Percentiles rank a stretch among this genome's conserved stretches.
phyloP scores from a whole-genome alignment of 2,888 invertebrate species.

The Cephus runcator region DNA sequence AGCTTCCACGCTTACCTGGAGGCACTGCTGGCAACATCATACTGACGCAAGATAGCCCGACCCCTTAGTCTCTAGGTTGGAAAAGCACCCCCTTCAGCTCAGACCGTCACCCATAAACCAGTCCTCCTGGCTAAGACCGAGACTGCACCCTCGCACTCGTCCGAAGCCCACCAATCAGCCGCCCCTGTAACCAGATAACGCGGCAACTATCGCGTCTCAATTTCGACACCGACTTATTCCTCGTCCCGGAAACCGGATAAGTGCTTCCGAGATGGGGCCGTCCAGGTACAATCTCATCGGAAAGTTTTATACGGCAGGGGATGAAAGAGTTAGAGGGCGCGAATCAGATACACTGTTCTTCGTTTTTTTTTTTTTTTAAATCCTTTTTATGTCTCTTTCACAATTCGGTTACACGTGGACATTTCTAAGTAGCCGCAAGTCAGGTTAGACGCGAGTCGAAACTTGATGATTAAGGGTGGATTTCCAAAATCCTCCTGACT shows the following conservation, averaged over 20 bases:
- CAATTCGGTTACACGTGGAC: too few relatives aligned
- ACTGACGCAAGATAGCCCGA: slow-evolving; percentile 52
- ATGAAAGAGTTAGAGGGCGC: too few relatives aligned
- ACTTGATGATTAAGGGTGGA: too few relatives aligned
- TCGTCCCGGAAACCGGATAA: background rate
- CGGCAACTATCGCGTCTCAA: slow-evolving; percentile 45
- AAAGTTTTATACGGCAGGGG: too few relatives aligned
- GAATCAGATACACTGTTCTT: too few relatives aligned
- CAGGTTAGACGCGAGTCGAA: too few relatives aligned
- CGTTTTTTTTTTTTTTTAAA: too few relatives aligned
- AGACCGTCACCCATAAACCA: slow-evolving; percentile 18
- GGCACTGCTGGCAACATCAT: slow-evolving; percentile 48
- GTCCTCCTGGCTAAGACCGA: background rate
- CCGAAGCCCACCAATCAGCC: slow-evolving; percentile 33
- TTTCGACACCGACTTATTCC: slow-evolving; percentile 31
- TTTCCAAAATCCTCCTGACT: too few relatives aligned
- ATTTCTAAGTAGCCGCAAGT: too few relatives aligned
- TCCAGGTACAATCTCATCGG: too few relatives aligned
- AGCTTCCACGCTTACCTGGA: slow-evolving; percentile 43
- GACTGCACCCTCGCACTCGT: background rate
- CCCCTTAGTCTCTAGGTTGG: slow-evolving; percentile 32
- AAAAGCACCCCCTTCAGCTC: slow-evolving; percentile 24
- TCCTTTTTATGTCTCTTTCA: too few relatives aligned
- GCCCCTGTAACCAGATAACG: slow-evolving; percentile 37
- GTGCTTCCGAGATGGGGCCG: background rate